Evolutionary conservation across 2,888 invertebrate species (phyloP), one percentile per base, ranked within the genome.

Genomic region (Drosophila glabriapex): DNA sequence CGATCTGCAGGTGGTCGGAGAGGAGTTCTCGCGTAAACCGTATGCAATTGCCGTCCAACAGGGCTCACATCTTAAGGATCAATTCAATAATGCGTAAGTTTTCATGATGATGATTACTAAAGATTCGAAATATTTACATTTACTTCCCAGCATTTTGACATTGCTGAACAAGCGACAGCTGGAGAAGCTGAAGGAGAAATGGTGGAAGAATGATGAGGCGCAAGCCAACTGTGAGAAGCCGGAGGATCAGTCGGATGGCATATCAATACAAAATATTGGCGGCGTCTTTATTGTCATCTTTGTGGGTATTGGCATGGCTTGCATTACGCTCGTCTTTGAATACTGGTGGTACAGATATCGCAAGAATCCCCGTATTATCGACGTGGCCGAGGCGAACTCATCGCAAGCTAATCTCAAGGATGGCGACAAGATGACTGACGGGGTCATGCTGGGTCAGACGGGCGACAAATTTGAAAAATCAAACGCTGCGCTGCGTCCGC

Each of bases 201-300:
- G 99, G 99, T 99, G 99, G 99, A 97, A 96, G 85, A 96, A 96
- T 76, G 98, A 98, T 90, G 96, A 96, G 0, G 95, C 95, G 10
- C 95, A 95, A 41, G 95, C 95, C 85, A 95, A 95, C 73, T 98
- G 98, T 88, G 97, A 97, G 84, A 96, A 97, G 82, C 96, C 97
- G 64, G 97, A 98, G 91, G 97, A 98, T 91, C 98, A 99, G 91
- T 97, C 97, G 4, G 99, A 99, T 91, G 99, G 99, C 58, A 99
- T 99, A 91, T 98, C 98, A 72, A 99, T 99, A 73, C 97, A 98
- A 91, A 99, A 99, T 93, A 99, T 99, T 82, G 99, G 98, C 55
- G 99, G 99, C 0, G 99, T 99, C 0, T 99, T 99, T 92, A 98
- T 99, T 63, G 98, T 99, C 0, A 99, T 99, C 77, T 97, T 99